Conservation (phyloP, 2,113 vertebrate species). For the Arothron firmamentum region DNA sequence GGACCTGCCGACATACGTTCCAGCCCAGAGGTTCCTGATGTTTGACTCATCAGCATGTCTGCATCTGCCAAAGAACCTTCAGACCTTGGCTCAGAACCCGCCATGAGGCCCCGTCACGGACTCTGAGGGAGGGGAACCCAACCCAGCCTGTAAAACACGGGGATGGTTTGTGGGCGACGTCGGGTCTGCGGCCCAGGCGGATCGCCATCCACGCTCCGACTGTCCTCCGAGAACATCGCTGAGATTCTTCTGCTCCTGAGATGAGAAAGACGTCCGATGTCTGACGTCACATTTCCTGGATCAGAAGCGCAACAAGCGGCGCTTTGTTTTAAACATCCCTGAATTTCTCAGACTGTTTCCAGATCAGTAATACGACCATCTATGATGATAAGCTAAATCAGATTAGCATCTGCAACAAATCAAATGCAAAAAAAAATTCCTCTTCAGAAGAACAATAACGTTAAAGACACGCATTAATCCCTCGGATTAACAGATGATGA, state of each 20-base stretch:
- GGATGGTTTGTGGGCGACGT: slow-evolving; percentile 52
- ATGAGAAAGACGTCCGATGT: not conserved
- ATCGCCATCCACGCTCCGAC: not conserved
- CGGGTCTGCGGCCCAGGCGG: slow-evolving; percentile 36
- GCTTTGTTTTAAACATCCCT: not conserved
- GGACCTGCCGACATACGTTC: not conserved
- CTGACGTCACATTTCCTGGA: too few relatives aligned
- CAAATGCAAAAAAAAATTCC: not conserved
- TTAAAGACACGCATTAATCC: too few relatives aligned
- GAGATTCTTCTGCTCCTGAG: slow-evolving; percentile 18
- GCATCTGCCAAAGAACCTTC: slow-evolving; percentile 12
- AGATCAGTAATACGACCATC: not conserved
- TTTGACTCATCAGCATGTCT: slow-evolving; percentile 22
- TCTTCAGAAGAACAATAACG: too few relatives aligned
- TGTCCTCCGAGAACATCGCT: not conserved
- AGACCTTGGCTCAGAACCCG: slow-evolving; percentile 22
- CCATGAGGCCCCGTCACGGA: slow-evolving; percentile 26
- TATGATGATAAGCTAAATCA: not conserved
- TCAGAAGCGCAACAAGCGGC: not conserved
- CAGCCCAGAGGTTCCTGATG: slow-evolving; percentile 16
- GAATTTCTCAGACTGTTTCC: not conserved
- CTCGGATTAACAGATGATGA: too few relatives aligned
- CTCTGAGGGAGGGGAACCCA: slow-evolving; percentile 18
- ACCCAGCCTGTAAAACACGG: slow-evolving; percentile 44
- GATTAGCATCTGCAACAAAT: not conserved